A percentile compares a stretch with the other conserved stretches of the same genome.
These are phyloP conservation scores for Nothocercus julius DNA, from an alignment of 2,113 vertebrate genomes.

Conservation along the genomic window DNA sequence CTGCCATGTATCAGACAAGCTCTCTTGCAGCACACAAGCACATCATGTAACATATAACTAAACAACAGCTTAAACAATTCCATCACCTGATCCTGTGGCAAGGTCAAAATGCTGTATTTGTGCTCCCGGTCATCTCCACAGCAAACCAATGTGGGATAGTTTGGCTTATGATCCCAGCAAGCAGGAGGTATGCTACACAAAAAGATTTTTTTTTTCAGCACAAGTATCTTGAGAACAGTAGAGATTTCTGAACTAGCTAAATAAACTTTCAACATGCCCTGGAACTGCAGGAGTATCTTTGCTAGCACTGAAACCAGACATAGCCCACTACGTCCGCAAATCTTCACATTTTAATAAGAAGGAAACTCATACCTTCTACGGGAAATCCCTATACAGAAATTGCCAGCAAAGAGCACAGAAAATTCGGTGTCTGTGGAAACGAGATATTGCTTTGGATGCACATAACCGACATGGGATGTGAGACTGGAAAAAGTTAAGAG, in stretches of 20 bases:
- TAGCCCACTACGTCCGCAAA: neutral
- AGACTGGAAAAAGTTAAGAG: constrained; percentile 23
- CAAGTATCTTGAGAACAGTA: neutral
- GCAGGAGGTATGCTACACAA: neutral
- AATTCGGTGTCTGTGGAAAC: constrained; percentile 50
- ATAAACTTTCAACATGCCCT: neutral
- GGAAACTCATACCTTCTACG: neutral
- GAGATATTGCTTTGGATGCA: constrained; percentile 56
- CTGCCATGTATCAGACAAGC: neutral
- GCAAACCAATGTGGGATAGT: accelerated
- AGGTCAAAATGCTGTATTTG: neutral
- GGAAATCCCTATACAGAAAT: constrained; percentile 34
- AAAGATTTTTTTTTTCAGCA: neutral
- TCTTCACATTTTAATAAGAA: constrained; percentile 2
- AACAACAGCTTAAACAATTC: neutral
- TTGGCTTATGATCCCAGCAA: neutral
- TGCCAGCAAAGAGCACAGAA: constrained; percentile 40
- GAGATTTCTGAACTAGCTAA: neutral
- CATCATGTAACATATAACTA: neutral
- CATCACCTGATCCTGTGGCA: neutral
- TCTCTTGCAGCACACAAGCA: neutral
- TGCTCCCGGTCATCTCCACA: neutral
- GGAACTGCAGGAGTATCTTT: neutral
- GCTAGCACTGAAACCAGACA: neutral
- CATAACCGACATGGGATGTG: constrained; percentile 40